Base-by-base conservation (phyloP, 2,888 invertebrate species). In the Diplolepis rosae region DNA sequence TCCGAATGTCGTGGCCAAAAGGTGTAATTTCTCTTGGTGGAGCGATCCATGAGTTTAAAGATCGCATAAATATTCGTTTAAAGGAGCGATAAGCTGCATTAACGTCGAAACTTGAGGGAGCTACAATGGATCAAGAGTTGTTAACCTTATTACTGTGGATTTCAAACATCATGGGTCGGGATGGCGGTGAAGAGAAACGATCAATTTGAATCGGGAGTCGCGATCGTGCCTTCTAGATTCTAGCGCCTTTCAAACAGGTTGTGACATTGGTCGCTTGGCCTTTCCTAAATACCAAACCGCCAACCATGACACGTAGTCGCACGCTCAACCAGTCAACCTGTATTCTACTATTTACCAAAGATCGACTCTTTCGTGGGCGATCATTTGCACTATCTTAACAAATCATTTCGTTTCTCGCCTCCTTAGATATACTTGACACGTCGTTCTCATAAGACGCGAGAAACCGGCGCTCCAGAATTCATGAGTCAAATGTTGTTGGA, bases 201-300 rank as follows among this genome's bases (percentile, higher is more conserved):
- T 79, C 76, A 70, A 61, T 71, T 77, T 71, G 61, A 51, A 65
- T 61, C 51, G 15, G 28, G 68, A 68, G 72, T 51, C 73, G 78
- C 77, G 66, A 66, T 54, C 75, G 78, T 79, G 79, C 75, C 77
- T 75, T 80, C 78, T 82, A 81, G 79, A 79, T 81, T 85, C 84
- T 84, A 86, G 80, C 84, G 84, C 87, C 85, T 87, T 88, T 87
- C 87, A 83, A 88, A 87, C 87, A 84, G 85, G 84, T 87, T 87
- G 87, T 88, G 87, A 88, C 88, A 88, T 87, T 88, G 88, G 83
- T 86, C 83, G 83, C 78, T 83, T 85, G 87, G 87, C 88, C 88
- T 87, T 87, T 87, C 87, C 87, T 87, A 88, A 87, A 88, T 87
- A 87, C 87, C 87, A 86, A 85, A 83, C 86, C 84, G 85, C 84